Evolutionary conservation across 1,140 invertebrate species (phyloP).

Genomic region (Lerema accius): DNA sequence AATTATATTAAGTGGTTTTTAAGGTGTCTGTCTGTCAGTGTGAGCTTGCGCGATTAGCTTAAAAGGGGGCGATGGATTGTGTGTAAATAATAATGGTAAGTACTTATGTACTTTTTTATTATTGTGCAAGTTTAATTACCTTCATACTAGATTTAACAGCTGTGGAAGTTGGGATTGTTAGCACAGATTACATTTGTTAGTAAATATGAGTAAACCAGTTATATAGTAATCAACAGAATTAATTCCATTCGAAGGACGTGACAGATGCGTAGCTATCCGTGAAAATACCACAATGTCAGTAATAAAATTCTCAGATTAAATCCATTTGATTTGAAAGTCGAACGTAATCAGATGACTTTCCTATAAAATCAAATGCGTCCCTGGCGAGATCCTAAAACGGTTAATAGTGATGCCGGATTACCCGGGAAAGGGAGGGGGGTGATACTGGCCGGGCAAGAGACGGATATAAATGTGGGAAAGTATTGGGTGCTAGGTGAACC

Average conservation of each 20-base stretch:
- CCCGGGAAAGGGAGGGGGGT: conserved; percentile 42
- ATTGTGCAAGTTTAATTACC: too few species aligned
- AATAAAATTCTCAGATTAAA: too few species aligned
- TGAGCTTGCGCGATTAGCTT: conserved; percentile 34
- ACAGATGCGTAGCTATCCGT: too few species aligned
- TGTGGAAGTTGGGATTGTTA: too few species aligned
- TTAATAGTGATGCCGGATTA: conserved; percentile 58
- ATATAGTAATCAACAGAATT: too few species aligned
- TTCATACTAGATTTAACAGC: too few species aligned
- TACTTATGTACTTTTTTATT: not conserved
- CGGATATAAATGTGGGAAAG: conserved; percentile 48
- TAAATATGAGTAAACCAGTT: too few species aligned
- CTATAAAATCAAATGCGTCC: conserved; percentile 34
- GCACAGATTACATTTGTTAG: too few species aligned
- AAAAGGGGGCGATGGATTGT: not conserved
- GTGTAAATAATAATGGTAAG: conserved; percentile 9
- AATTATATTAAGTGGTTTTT: conserved; percentile 74
- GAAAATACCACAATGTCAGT: too few species aligned
- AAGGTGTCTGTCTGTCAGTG: conserved; percentile 48
- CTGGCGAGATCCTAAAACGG: conserved; percentile 42
- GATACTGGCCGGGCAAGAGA: conserved; percentile 38
- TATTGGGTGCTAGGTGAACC: conserved; percentile 37
- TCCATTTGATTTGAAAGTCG: too few species aligned
- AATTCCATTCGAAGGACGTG: too few species aligned
- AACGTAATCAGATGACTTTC: too few species aligned